Base-by-base conservation (phyloP, 1,140 invertebrate genomes). In the Hycleus phaleratus region DNA sequence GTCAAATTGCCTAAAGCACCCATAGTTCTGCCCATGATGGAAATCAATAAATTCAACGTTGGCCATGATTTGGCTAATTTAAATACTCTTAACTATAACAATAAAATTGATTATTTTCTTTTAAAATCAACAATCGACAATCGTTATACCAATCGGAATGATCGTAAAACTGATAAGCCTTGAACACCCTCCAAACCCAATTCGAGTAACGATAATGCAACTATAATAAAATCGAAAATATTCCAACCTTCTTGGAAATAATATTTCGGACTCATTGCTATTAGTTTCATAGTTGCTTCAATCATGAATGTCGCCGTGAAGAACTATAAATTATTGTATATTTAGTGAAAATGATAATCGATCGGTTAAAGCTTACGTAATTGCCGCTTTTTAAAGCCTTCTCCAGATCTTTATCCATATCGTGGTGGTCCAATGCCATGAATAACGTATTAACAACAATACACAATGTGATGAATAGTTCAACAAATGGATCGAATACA, bases 171-270 rank as follows among this genome's bases (percentile, higher is more conserved):
- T 60, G 95, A 97, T 66, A 98, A 81, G 71, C 95, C 95, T 77
- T 93, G 88, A 62, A 97, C 91, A 60, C 90, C 91, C 78, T 94
- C 92, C 45, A 98, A 79, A 60, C 89, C 87, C 67, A 98, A 80
- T 77, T 98, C 96, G 62, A 97, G 77, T 55, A 98, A 79, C 61
- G 95, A 98, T 60, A 99, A 82, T 38, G 91, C 85, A 66, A 99
- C 95, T 75, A 98, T 98, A 68, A 98, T 90, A 74, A 97, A 96
- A 80, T 99, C 95, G 78, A 99, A 99, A 67, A 96, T 94, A 75
- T 98, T 99, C 95, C 95, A 98, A 53, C 93, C 93, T 76, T 97
- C 95, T 84, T 95, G 91, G 81, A 99, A 97, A 78, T 99, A 99
- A 77, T 82, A 93, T 70, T 95, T 92, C 50, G 95, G 94, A 77